Percentiles rank a stretch among this genome's conserved stretches.
phyloP scores from a whole-genome alignment of 37 sponge, comb jelly and placozoan genomes.

The Cliona cf. orientalis region DNA sequence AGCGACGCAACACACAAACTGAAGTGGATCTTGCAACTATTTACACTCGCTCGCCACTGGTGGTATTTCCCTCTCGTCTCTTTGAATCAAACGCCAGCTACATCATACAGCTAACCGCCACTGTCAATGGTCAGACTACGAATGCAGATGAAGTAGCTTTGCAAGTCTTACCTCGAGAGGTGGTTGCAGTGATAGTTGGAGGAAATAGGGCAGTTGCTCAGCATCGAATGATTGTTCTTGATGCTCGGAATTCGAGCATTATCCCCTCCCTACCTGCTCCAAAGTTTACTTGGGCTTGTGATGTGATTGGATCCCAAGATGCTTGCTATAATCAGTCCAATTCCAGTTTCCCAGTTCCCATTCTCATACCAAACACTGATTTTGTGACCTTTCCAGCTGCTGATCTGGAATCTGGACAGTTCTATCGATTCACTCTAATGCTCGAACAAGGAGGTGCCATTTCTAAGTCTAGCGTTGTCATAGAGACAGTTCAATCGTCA shows the following conservation, averaged over 20 bases:
- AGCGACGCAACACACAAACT: neutral
- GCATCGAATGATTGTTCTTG: conserved; percentile 37
- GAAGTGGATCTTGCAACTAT: conserved; percentile 8
- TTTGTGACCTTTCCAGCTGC: conserved; percentile 30
- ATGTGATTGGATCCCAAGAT: conserved; percentile 16
- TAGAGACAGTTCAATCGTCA: neutral
- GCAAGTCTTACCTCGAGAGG: neutral
- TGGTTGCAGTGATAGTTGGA: conserved; percentile 46
- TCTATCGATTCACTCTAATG: conserved; percentile 42
- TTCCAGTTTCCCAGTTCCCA: conserved; percentile 3
- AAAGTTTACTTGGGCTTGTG: conserved; percentile 52
- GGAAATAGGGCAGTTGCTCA: conserved; percentile 37
- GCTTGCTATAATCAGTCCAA: conserved; percentile 64
- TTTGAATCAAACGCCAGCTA: conserved; percentile 24
- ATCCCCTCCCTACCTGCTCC: neutral
- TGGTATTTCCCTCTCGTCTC: conserved; percentile 36
- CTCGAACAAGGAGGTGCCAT: conserved; percentile 12
- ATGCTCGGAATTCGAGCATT: conserved; percentile 39
- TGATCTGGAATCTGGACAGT: conserved; percentile 3
- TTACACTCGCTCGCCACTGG: neutral
- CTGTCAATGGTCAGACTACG: neutral
- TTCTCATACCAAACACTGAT: conserved; percentile 23
- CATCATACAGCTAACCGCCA: conserved; percentile 12
- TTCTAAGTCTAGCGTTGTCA: conserved; percentile 12
- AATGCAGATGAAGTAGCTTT: conserved; percentile 4